phyloP scores from a whole-genome alignment of 2,888 invertebrate species.

The Microdon myrmicae region DNA sequence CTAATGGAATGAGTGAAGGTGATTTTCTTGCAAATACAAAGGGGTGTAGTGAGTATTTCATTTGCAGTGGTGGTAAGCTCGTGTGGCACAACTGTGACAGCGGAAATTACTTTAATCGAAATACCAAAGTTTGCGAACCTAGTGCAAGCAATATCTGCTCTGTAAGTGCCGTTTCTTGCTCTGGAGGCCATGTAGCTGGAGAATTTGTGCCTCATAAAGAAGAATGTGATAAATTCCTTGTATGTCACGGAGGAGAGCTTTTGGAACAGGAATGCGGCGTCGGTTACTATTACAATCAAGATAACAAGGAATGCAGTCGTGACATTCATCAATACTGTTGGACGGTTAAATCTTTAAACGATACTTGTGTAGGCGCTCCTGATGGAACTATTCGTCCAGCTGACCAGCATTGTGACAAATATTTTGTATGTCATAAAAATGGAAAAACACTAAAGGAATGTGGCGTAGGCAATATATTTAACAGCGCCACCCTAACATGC shows the following conservation, averaged over 20 bases:
- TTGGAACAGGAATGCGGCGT: slow-evolving; percentile 55
- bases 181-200: slow-evolving; percentile 25
- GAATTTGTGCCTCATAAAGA: slow-evolving; percentile 29
- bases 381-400: slow-evolving; percentile 28
- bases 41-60: slow-evolving; percentile 49
- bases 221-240: slow-evolving; percentile 34
- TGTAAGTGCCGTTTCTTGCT: slow-evolving; percentile 4
- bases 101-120: slow-evolving; percentile 51
- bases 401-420: slow-evolving; percentile 29
- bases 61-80: slow-evolving; percentile 49
- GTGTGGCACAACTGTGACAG: slow-evolving; percentile 53
- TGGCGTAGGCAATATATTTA: slow-evolving; percentile 33
- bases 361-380: slow-evolving; percentile 17
- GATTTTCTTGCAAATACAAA: slow-evolving; percentile 24
- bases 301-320: slow-evolving; percentile 24
- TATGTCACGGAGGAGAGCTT: slow-evolving; percentile 35
- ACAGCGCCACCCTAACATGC: slow-evolving; percentile 12
- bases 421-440: slow-evolving; percentile 30
- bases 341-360: slow-evolving; percentile 5
- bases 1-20: slow-evolving; percentile 32
- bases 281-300: slow-evolving; percentile 56
- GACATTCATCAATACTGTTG: slow-evolving; percentile 28
- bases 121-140: slow-evolving; percentile 25
- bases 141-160: slow-evolving; percentile 26
- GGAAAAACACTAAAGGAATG: slow-evolving; percentile 17